Conservation (phyloP, 92 coral and sea anemone genomes). For the Hydrozoanthus gracilis region DNA sequence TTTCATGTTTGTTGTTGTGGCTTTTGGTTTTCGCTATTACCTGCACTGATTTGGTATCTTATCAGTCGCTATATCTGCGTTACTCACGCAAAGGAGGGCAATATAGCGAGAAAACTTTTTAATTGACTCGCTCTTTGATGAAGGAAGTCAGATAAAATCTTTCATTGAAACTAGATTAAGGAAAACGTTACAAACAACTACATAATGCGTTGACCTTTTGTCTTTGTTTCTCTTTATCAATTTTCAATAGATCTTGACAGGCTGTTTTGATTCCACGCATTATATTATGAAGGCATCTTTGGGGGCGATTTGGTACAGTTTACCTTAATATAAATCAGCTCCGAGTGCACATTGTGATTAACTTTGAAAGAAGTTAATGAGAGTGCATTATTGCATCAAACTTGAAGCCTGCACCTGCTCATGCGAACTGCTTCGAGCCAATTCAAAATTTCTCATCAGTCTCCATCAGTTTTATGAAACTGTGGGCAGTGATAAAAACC, state of each 20-base stretch:
- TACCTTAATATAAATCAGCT: background rate
- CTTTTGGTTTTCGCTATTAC: background rate
- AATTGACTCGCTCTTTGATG: constrained; percentile 29
- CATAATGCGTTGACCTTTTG: background rate
- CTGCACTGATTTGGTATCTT: background rate
- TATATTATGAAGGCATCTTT: background rate
- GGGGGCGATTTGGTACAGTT: constrained; percentile 14
- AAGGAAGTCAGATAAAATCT: constrained; percentile 2
- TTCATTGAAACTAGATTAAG: constrained; percentile 20
- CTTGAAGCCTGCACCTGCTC: constrained; percentile 24
- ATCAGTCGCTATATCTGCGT: constrained; percentile 28
- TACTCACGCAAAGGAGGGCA: constrained; percentile 27
- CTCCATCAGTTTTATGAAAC: background rate
- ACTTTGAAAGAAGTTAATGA: constrained; percentile 19
- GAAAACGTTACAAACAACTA: background rate
- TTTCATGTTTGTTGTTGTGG: constrained; percentile 15
- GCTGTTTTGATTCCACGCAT: background rate
- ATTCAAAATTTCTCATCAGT: background rate
- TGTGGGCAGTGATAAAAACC: constrained; percentile 12
- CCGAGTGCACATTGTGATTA: constrained; percentile 1
- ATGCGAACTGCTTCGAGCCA: constrained; percentile 21
- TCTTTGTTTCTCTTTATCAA: background rate
- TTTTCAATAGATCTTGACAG: background rate
- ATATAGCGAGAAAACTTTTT: background rate
- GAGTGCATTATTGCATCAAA: background rate